Conservation (phyloP, 2,888 invertebrate genomes). For the Eucera pruinosa region DNA sequence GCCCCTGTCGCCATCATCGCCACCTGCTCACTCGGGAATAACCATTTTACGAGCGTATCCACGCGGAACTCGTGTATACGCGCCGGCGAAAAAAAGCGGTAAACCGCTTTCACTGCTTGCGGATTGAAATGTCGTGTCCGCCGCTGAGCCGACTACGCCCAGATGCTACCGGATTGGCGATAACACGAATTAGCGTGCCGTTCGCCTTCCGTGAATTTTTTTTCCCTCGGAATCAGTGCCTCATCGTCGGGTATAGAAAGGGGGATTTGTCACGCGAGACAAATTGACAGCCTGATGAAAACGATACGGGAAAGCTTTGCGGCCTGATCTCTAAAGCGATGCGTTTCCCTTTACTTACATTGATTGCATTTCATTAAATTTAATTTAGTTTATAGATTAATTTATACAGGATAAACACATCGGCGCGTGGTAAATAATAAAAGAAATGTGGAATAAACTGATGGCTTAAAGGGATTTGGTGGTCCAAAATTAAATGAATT, state of each 20-base stretch:
- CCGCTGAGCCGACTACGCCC: conserved; percentile 59
- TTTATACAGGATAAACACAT: too few relatives aligned
- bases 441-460: too few relatives aligned
- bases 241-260: conserved; percentile 40
- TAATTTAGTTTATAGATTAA: too few relatives aligned
- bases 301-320: neutral
- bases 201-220: conserved; percentile 53
- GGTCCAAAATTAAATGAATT: too few relatives aligned
- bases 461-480: too few relatives aligned
- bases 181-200: conserved; percentile 67
- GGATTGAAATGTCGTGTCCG: conserved; percentile 73
- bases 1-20: conserved; percentile 63
- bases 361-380: too few relatives aligned
- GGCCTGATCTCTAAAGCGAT: neutral
- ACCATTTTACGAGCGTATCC: conserved; percentile 72
- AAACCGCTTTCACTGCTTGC: conserved; percentile 74
- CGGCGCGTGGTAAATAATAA: too few relatives aligned
- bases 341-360: too few relatives aligned
- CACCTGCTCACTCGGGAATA: conserved; percentile 72
- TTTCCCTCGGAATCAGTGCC: conserved; percentile 34
- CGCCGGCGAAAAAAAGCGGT: conserved; percentile 65
- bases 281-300: conserved; percentile 46
- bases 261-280: conserved; percentile 58
- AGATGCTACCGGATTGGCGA: conserved; percentile 58
- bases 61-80: conserved; percentile 68